Evolutionary conservation across 2,888 invertebrate species (phyloP), one percentile per base, ranked within the genome.

Genomic region (Chaetogeoica ovagalla): DNA sequence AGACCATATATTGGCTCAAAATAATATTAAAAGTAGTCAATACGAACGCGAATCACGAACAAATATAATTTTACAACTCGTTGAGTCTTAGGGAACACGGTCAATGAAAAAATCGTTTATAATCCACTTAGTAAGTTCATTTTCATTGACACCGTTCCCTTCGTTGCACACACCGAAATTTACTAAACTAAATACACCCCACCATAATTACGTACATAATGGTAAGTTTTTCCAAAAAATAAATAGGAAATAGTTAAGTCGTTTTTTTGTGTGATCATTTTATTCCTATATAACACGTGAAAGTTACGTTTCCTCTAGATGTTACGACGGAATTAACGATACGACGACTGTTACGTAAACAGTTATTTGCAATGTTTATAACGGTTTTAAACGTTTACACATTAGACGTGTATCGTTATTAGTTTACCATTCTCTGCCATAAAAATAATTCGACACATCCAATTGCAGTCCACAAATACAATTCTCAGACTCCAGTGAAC

Each of bases 211-310:
- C 52, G 57, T 57, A 75, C 37, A 19, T 15, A 57, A 66, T 21
- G 57, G 57, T 65, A 75, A 75, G 57, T 76, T 68, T 68, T 68
- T n/a, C n/a, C 59, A 68, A 59, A 66, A 63, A 68, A 43, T 76
- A 52, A 1, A 7, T 23, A 19, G 65, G 5, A 19, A 65, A 17
- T 17, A 21, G n/a, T n/a, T n/a, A n/a, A 57, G 43, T 75, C 59
- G 39, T 63, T 52, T 59, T n/a, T 63, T 2, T 4, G 15, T 9
- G 15, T 63, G 30, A 48, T 19, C 60, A 60, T 62, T 73, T 52
- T 37, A 75, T 75, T 68, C 23, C 55, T 66, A 57, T 66, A 57
- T 66, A 52, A 30, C 0, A 19, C 19, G 9, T 3, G 17, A 0
- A 13, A 39, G 1, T 65, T 21, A 37, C 17, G 57, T 57, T 21